A percentile compares a stretch with the other conserved stretches of the same genome.
These are phyloP conservation scores for Eulemur rubriventer DNA, from an alignment of 2,797 vertebrate species.

Conservation along the genomic window DNA sequence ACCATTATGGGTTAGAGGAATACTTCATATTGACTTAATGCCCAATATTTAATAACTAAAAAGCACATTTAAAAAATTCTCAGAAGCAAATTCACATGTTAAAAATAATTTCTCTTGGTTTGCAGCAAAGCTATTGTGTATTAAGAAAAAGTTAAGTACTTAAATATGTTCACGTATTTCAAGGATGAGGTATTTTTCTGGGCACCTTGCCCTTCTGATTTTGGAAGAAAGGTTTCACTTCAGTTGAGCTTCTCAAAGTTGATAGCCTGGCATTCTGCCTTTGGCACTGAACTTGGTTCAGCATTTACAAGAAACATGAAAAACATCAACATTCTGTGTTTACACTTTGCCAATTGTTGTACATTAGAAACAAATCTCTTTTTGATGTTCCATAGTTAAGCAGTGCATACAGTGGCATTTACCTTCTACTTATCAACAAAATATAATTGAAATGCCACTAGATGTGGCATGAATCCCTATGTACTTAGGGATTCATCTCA, in stretches of 20 bases:
- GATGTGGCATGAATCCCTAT: no score
- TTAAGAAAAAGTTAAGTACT: conserved; percentile 21
- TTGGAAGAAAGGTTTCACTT: conserved; percentile 50
- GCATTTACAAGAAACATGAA: conserved; percentile 59
- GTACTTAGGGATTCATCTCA: conserved; percentile 21
- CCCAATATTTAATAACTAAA: neutral
- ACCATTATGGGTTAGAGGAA: neutral
- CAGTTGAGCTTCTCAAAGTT: conserved; percentile 32
- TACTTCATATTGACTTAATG: neutral
- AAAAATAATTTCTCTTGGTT: conserved; percentile 16
- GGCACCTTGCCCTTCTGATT: conserved; percentile 27
- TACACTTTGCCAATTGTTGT: conserved; percentile 50
- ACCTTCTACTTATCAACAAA: conserved; percentile 22
- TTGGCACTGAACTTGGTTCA: conserved; percentile 58
- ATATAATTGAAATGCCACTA: conserved; percentile 35
- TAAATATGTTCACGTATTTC: neutral
- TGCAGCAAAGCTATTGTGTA: neutral
- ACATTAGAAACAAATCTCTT: conserved; percentile 29
- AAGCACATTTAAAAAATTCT: neutral
- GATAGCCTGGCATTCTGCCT: conserved; percentile 27
- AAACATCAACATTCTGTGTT: conserved; percentile 64
- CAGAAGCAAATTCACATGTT: neutral
- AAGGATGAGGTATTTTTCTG: conserved; percentile 39
- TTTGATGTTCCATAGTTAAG: conserved; percentile 46
- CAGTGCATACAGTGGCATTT: neutral